Conservation (phyloP, 2,888 invertebrate genomes). For the Diachrysia chrysitis region DNA sequence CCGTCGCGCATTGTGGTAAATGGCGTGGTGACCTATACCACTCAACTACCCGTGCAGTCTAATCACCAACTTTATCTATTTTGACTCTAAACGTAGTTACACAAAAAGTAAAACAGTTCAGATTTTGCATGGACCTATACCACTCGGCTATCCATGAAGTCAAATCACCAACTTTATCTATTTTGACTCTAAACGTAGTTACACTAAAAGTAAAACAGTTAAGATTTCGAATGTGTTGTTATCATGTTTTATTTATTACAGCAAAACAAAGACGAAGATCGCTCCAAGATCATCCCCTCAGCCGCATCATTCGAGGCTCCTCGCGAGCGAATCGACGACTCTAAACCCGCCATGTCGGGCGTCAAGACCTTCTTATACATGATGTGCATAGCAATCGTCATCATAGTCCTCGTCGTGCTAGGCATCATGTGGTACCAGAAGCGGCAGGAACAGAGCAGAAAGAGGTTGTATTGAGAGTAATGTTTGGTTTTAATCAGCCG, state of each 20-base stretch:
- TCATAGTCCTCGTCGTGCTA: conserved; percentile 95
- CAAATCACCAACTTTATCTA: too few relatives aligned
- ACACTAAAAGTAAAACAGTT: not conserved
- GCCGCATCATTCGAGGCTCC: conserved; percentile 97
- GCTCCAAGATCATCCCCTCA: conserved; percentile 95
- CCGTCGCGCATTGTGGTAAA: too few relatives aligned
- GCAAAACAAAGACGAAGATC: conserved; percentile 91
- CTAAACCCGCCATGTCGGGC: conserved; percentile 96
- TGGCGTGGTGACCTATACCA: too few relatives aligned
- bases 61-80: too few relatives aligned
- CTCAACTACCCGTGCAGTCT: too few relatives aligned
- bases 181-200: too few relatives aligned
- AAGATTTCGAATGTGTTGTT: not conserved
- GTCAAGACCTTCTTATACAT: conserved; percentile 97
- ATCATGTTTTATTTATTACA: conserved; percentile 63
- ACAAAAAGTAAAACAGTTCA: too few relatives aligned
- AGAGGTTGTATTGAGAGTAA: conserved; percentile 91
- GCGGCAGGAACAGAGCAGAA: conserved; percentile 95
- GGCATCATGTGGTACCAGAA: conserved; percentile 98
- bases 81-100: too few relatives aligned
- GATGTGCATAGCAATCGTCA: conserved; percentile 94
- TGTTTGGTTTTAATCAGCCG: conserved; percentile 8
- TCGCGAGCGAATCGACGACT: conserved; percentile 96
- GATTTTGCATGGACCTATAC: too few relatives aligned
- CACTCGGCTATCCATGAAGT: too few relatives aligned